Evolutionary conservation across 2,113 vertebrate species (phyloP), one percentile per base, ranked within the genome.

Genomic region (Gadus chalcogrammus): DNA sequence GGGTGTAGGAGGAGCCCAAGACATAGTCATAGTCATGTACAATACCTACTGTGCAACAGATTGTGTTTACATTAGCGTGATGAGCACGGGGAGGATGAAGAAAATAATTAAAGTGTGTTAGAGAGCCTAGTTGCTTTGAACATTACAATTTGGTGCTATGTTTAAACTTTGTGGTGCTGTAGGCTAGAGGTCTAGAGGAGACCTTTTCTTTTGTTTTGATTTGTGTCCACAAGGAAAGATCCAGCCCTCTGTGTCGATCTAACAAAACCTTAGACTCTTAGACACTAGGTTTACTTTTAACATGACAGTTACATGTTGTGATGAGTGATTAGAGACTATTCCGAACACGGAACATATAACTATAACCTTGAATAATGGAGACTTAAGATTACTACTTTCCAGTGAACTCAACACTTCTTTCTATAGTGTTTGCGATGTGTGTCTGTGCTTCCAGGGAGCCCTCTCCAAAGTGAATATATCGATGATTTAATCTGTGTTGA

Each of bases 101-200:
- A 42, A 42, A 42, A 42, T 8, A 42, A 42, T 1, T 8, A 42
- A 69, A 78, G 85, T 78, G 84, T 84, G 87, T 82, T 87, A 88
- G 85, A 84, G 89, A 42, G 13, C 85, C 81, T 91, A 91, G 88
- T 89, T 86, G 88, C 88, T 89, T 88, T 86, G 84, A 87, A 85
- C 89, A 87, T 91, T 88, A 88, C 78, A 62, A 92, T 89, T 89
- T 90, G 92, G 92, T 93, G 92, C 92, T 93, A 92, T 90, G 88
- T 92, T 90, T 83, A 89, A 42, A 88, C 89, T 89, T 88, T 87
- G 89, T 92, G 91, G 90, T 93, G 92, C 92, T 93, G 88, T 91
- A 90, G 89, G 88, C 76, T 91, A 91, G 90, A 89, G 82, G 79
- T 87, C 83, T 85, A 71, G 65, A 11, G 38, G 38, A 82, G 79